phyloP scores from a whole-genome alignment of 2,113 vertebrate genomes.

The Felis catus region DNA sequence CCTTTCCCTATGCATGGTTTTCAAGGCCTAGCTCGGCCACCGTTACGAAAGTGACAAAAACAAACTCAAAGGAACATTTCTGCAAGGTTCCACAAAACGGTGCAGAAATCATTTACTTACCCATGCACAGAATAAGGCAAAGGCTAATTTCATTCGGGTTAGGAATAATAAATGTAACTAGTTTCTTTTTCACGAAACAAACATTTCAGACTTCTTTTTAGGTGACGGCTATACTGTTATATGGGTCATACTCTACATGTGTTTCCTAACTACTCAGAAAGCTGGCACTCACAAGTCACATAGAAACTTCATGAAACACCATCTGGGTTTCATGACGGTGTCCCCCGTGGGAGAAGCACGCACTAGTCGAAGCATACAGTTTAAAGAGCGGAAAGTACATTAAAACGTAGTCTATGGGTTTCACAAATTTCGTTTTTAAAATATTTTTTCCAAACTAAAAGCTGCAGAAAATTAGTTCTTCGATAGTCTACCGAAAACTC shows the following conservation, averaged over 20 bases:
- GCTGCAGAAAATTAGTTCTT: conserved; percentile 89
- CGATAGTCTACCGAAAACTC: conserved; percentile 87
- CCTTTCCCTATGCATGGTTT: conserved; percentile 71
- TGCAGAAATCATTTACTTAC: conserved; percentile 90
- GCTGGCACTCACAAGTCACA: conserved; percentile 84
- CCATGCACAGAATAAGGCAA: conserved; percentile 95
- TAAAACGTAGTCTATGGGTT: conserved; percentile 82
- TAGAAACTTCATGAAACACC: conserved; percentile 80
- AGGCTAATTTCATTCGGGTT: conserved; percentile 90
- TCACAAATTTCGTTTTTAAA: conserved; percentile 86
- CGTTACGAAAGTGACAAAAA: conserved; percentile 83
- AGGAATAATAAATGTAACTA: conserved; percentile 87
- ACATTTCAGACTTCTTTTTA: conserved; percentile 87
- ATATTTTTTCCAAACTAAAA: conserved; percentile 87
- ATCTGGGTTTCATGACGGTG: conserved; percentile 77
- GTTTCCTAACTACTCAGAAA: conserved; percentile 89
- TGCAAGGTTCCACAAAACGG: conserved; percentile 85
- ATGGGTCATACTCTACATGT: conserved; percentile 84
- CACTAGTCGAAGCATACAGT: conserved; percentile 82
- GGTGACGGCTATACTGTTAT: conserved; percentile 84
- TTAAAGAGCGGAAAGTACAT: conserved; percentile 83
- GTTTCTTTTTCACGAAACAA: conserved; percentile 88
- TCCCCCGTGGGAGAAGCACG: conserved; percentile 81
- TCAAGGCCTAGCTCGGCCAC: conserved; percentile 81
- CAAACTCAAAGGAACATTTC: conserved; percentile 81